phyloP scores from a whole-genome alignment of 30 jellyfish, hydroid and myxozoan genomes.

The Pseudorhiza aurosa region DNA sequence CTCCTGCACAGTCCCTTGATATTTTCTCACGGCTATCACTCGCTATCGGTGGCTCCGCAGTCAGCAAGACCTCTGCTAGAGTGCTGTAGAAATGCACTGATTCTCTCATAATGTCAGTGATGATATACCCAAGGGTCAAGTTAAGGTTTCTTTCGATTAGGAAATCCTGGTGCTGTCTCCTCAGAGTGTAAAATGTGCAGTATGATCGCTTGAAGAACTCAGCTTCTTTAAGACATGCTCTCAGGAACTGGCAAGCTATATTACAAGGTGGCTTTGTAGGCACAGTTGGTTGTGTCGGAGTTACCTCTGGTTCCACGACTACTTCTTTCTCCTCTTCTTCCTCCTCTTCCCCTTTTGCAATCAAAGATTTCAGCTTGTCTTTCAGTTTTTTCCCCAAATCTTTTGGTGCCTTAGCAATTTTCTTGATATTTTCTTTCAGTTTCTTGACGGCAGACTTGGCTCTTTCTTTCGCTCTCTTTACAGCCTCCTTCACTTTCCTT shows the following conservation, averaged over 20 bases:
- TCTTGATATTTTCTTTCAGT: conserved; percentile 10
- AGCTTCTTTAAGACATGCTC: neutral
- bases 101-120: conserved; percentile 11
- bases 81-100: conserved; percentile 12
- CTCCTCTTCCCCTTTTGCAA: neutral
- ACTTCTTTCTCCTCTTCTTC: conserved; percentile 9
- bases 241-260: conserved; percentile 22
- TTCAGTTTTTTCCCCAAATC: conserved; percentile 17
- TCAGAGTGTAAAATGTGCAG: conserved; percentile 40
- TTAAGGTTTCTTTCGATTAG: conserved; percentile 25
- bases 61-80: conserved; percentile 1
- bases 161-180: conserved; percentile 37
- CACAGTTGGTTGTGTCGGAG: neutral
- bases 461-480: conserved; percentile 15
- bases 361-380: neutral
- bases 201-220: conserved; percentile 28
- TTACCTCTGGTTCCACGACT: neutral
- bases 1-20: conserved; percentile 6
- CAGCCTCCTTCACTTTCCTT: conserved; percentile 10
- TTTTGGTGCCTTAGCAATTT: neutral
- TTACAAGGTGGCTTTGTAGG: conserved; percentile 34
- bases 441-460: conserved; percentile 10
- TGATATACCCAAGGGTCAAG: conserved; percentile 2
- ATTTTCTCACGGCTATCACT: neutral
- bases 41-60: neutral